These are phyloP conservation scores for Magallana gigas DNA, from an alignment of 1,140 invertebrate species.

Conservation along the genomic window DNA sequence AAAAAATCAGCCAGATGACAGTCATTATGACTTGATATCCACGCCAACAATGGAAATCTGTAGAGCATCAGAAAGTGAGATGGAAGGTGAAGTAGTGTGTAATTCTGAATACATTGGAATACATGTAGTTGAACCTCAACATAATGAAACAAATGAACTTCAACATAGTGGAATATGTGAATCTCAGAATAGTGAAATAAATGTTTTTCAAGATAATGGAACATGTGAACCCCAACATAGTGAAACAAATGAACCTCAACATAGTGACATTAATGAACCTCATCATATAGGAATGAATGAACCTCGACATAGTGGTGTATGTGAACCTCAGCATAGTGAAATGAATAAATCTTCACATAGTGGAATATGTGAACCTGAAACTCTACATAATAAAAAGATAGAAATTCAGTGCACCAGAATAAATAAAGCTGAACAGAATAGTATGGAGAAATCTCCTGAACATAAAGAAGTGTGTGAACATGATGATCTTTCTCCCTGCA, in stretches of 20 bases:
- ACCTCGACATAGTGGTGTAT: too few species aligned
- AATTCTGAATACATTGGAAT: not conserved
- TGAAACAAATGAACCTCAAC: not conserved
- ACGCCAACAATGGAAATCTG: not conserved
- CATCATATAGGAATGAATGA: too few species aligned
- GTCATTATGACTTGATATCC: slow-evolving; percentile 19
- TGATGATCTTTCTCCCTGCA: too few species aligned
- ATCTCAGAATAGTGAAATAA: not conserved
- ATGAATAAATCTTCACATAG: too few species aligned
- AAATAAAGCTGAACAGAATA: too few species aligned
- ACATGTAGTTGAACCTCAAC: not conserved
- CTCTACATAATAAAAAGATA: too few species aligned
- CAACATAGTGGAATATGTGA: not conserved
- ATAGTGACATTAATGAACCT: not conserved
- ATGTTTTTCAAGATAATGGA: too few species aligned
- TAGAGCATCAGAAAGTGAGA: not conserved
- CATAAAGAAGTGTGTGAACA: too few species aligned
- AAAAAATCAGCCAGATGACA: slow-evolving; percentile 11
- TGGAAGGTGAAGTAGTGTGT: not conserved
- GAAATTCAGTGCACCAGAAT: too few species aligned
- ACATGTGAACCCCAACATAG: not conserved
- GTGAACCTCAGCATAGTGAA: too few species aligned
- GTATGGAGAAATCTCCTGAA: too few species aligned
- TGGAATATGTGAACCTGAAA: too few species aligned
- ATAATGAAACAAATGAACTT: not conserved